Evolutionary conservation across 2,113 vertebrate genomes (phyloP).

Genomic region (Rhabdornis inornatus): DNA sequence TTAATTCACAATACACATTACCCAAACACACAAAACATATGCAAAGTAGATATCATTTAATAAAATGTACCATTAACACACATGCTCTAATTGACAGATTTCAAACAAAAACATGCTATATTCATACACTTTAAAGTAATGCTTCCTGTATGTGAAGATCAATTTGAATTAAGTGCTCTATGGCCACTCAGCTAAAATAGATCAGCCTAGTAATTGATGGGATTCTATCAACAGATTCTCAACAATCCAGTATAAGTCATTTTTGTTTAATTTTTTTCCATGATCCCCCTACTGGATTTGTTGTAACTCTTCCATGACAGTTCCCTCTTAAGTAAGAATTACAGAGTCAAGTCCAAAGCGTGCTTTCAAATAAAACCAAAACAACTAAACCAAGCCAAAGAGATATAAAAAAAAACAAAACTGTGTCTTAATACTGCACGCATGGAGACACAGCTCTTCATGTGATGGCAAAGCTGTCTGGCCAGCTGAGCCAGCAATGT

Average conservation of each 20-base stretch:
- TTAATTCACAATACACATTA: not conserved
- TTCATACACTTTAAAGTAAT: not conserved
- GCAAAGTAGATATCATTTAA: not conserved
- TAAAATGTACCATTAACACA: not conserved
- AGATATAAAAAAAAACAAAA: not conserved
- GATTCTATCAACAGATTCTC: not conserved
- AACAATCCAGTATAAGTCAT: not conserved
- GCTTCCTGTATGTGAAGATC: conserved; percentile 7
- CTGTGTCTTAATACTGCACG: not conserved
- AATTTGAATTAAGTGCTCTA: conserved; percentile 36
- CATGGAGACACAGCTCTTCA: not conserved
- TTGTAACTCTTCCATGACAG: not conserved
- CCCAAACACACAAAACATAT: not conserved
- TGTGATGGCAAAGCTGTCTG: not conserved
- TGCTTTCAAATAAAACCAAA: not conserved
- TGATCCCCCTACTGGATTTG: not conserved
- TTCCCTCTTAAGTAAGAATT: not conserved
- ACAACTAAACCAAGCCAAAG: not conserved
- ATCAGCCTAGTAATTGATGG: not conserved
- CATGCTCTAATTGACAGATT: not conserved
- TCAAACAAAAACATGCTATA: not conserved
- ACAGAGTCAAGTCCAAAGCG: not conserved
- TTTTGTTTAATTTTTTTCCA: not conserved
- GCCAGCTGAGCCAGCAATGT: not conserved
- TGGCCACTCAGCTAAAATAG: not conserved